Conservation (phyloP, 92 coral and sea anemone species). For the Zoanthus solanderi region DNA sequence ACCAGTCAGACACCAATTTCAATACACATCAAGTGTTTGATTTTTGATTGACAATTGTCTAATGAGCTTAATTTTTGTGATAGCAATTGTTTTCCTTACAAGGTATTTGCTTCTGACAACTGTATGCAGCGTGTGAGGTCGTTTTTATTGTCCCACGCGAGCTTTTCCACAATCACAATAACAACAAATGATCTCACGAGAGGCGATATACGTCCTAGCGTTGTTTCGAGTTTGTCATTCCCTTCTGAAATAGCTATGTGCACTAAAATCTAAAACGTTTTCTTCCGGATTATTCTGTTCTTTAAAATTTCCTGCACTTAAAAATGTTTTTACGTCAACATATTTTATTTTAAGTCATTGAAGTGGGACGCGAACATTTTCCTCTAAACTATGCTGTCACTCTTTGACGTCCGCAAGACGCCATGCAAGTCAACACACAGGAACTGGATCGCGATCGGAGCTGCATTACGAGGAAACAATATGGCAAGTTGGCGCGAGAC, state of each 20-base stretch:
- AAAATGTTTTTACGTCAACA: not conserved
- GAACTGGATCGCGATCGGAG: not conserved
- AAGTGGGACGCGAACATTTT: not conserved
- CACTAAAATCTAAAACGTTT: not conserved
- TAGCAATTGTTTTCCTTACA: too few relatives aligned
- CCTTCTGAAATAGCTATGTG: not conserved
- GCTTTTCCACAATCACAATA: not conserved
- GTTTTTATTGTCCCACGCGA: too few relatives aligned
- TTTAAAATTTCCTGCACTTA: conserved; percentile 6
- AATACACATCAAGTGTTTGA: too few relatives aligned
- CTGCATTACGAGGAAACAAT: conserved; percentile 1
- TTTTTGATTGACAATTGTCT: too few relatives aligned
- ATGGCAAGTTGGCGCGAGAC: conserved; percentile 18
- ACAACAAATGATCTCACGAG: conserved; percentile 3
- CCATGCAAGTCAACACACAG: not conserved
- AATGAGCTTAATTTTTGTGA: too few relatives aligned
- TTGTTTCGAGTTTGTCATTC: not conserved
- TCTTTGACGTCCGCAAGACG: not conserved
- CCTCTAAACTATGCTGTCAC: not conserved
- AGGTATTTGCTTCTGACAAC: too few relatives aligned
- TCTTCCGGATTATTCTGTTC: not conserved
- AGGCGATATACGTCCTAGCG: not conserved
- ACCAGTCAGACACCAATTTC: too few relatives aligned
- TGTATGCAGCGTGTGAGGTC: too few relatives aligned
- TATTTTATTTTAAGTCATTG: conserved; percentile 11